Percentiles rank a stretch among this genome's conserved stretches.
Conservation (phyloP, 2,888 invertebrate species). For the Agrilus cyanescens region DNA sequence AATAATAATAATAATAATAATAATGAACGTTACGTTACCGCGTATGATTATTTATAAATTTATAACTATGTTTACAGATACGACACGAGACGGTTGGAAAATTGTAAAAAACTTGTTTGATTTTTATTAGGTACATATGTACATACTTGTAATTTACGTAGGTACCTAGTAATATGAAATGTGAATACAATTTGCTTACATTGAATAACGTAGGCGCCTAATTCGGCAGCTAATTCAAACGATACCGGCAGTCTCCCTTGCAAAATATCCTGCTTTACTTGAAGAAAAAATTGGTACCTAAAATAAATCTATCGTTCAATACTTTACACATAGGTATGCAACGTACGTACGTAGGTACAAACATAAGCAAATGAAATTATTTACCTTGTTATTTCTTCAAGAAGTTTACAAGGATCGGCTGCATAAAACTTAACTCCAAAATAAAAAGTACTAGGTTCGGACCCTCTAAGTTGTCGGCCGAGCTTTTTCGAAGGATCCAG, state of each 20-base stretch:
- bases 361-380: too few species aligned
- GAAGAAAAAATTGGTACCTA: conserved; percentile 95
- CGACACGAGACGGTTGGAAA: too few species aligned
- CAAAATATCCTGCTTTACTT: conserved; percentile 91
- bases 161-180: too few species aligned
- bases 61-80: too few species aligned
- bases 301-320: too few species aligned
- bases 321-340: too few species aligned
- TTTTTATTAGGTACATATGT: not conserved
- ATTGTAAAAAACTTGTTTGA: conserved; percentile 4
- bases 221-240: conserved; percentile 82
- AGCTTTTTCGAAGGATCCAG: conserved; percentile 83
- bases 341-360: too few species aligned
- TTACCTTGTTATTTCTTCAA: conserved; percentile 93
- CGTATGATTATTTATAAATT: too few species aligned
- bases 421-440: conserved; percentile 97
- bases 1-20: too few species aligned
- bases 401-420: conserved; percentile 89
- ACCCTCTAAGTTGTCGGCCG: conserved; percentile 70
- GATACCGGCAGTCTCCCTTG: conserved; percentile 86
- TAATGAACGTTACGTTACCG: not conserved
- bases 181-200: conserved; percentile 53
- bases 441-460: conserved; percentile 67
- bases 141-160: not conserved
- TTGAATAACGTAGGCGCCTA: conserved; percentile 87